phyloP scores from a whole-genome alignment of 1,140 invertebrate species.

The Acromyrmex charruanus region DNA sequence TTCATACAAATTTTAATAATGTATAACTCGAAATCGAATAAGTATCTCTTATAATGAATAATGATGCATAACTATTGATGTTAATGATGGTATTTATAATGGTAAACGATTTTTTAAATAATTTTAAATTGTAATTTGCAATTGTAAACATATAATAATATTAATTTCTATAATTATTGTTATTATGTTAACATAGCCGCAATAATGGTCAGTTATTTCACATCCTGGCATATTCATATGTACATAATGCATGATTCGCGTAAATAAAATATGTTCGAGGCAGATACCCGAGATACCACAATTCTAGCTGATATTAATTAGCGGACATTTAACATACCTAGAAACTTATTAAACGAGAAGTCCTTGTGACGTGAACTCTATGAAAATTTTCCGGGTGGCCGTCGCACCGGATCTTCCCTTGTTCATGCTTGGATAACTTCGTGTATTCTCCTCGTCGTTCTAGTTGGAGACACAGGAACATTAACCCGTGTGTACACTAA shows the following conservation, averaged over 20 bases:
- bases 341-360: constrained; percentile 37
- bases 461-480: constrained; percentile 34
- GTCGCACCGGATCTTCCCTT: neutral
- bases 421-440: constrained; percentile 53
- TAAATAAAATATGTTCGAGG: neutral
- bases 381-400: constrained; percentile 25
- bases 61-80: neutral
- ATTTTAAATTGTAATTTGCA: neutral
- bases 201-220: constrained; percentile 2
- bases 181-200: neutral
- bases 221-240: neutral
- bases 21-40: neutral
- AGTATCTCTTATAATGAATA: neutral
- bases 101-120: neutral
- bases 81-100: neutral
- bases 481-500: constrained; percentile 34
- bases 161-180: constrained; percentile 1
- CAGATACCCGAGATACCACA: neutral
- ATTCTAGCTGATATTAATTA: neutral
- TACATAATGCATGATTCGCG: neutral
- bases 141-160: neutral
- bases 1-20: neutral
- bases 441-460: neutral
- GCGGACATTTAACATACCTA: constrained; percentile 51
- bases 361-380: neutral